Evolutionary conservation across 1,140 invertebrate genomes (phyloP), one percentile per base, ranked within the genome.

Genomic region (Caenorhabditis briggsae): DNA sequence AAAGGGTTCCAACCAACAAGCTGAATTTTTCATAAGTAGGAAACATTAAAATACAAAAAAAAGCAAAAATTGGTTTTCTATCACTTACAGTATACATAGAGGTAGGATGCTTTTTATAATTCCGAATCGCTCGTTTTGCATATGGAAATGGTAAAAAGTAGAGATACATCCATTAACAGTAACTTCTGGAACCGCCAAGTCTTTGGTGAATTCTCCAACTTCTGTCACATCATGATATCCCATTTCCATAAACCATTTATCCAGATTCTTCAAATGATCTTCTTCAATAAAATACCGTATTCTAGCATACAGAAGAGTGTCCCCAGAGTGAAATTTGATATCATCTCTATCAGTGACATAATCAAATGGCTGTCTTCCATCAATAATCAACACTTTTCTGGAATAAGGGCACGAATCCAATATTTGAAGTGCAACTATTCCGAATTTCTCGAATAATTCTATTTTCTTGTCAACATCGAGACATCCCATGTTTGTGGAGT

Each of bases 281-380:
- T 78, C 20, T 23, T 50, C 20, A 8, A 46, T 53, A 23, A 78
- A 78, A n/a, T 50, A 78, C 11, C 70, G 43, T 23, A 78, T 78
- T 50, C 46, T 50, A 12, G 46, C 70, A 23, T 20, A 78, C 2
- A 48, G n/a, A 23, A 78, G 7, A 23, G 6, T 50, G n/a, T 78
- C 70, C 2, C 46, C 46, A 6, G 16, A 11, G 23, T 53, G 43
- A 78, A 78, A 78, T 50, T 43, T 43, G 12, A 78, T 11, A 25
- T 78, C 70, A 20, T 78, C 46, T 50, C 70, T 12, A 23, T 48
- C 53, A 2, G 46, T 20, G 23, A 78, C n/a, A 50, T 78, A 78
- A 53, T 78, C 70, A 50, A 78, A 78, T 9, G 70, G 70, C 12
- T 78, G 70, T 20, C 46, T 6, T 25, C 70, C 70, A 50, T 78